Conservation (phyloP, 1,140 invertebrate genomes). For the Samia ricini region DNA sequence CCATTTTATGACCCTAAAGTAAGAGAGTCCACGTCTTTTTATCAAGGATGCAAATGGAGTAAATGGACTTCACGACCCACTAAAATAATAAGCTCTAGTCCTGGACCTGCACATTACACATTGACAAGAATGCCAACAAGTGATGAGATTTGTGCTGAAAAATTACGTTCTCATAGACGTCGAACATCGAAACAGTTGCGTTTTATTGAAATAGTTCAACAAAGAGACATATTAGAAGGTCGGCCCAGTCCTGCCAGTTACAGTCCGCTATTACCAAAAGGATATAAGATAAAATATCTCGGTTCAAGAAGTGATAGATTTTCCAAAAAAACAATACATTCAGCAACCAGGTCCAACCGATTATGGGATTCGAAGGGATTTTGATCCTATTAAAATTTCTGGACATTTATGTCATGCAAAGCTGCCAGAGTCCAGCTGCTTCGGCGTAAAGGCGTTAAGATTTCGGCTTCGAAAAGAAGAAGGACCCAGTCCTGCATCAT, state of each 20-base stretch:
- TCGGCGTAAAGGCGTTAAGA: slow-evolving; percentile 46
- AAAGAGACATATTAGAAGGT: slow-evolving; percentile 42
- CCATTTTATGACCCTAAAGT: slow-evolving; percentile 50
- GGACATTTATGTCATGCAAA: slow-evolving; percentile 32
- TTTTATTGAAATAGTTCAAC: slow-evolving; percentile 56
- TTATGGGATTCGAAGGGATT: slow-evolving; percentile 49
- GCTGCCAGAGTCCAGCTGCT: slow-evolving; percentile 38
- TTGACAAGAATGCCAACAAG: slow-evolving; percentile 29
- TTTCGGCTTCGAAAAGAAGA: slow-evolving; percentile 39
- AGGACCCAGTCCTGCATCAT: slow-evolving; percentile 57
- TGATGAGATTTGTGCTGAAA: slow-evolving; percentile 41
- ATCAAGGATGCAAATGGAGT: slow-evolving; percentile 66
- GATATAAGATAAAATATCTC: slow-evolving; percentile 33
- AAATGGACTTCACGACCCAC: slow-evolving; percentile 37
- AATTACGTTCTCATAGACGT: slow-evolving; percentile 36
- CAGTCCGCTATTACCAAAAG: slow-evolving; percentile 34
- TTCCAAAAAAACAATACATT: slow-evolving; percentile 23
- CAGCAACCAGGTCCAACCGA: slow-evolving; percentile 43
- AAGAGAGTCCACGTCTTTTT: slow-evolving; percentile 47
- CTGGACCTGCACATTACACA: slow-evolving; percentile 53
- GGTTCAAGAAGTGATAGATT: slow-evolving; percentile 44
- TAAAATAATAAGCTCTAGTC: slow-evolving; percentile 21
- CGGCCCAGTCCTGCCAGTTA: slow-evolving; percentile 51
- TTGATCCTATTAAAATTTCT: slow-evolving; percentile 33
- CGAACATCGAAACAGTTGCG: slow-evolving; percentile 52